These are phyloP conservation scores for Drosophila neonasuta DNA, from an alignment of 2,888 invertebrate species.

Conservation along the genomic window DNA sequence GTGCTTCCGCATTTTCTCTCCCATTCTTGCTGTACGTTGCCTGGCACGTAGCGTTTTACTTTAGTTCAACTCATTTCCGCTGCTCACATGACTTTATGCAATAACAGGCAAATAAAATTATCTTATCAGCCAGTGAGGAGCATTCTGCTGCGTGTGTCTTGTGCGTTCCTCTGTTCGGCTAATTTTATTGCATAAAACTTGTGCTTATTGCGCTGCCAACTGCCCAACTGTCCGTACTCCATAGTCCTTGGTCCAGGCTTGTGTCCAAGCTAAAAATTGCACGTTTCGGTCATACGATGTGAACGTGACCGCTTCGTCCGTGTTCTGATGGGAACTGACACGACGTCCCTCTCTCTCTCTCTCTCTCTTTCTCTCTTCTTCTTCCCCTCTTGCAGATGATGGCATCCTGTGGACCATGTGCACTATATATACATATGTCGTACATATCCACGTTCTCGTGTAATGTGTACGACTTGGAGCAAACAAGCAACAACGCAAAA, in stretches of 20 bases:
- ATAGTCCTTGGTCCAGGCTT: constrained; percentile 19
- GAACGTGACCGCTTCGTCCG: constrained; percentile 73
- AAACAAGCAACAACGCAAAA: constrained; percentile 50
- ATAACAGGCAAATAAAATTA: constrained; percentile 78
- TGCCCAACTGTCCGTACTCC: constrained; percentile 31
- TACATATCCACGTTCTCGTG: constrained; percentile 57
- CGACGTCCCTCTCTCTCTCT: constrained; percentile 1
- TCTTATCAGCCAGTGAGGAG: constrained; percentile 70
- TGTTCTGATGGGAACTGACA: constrained; percentile 47
- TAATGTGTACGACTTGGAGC: constrained; percentile 64
- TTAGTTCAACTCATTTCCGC: constrained; percentile 75
- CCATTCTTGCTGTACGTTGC: neutral
- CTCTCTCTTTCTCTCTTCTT: neutral
- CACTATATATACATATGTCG: constrained; percentile 6
- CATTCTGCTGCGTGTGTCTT: constrained; percentile 54
- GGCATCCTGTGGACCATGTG: constrained; percentile 47
- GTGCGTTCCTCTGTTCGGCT: constrained; percentile 43
- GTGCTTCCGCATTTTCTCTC: neutral
- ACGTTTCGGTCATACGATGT: constrained; percentile 73
- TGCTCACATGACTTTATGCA: constrained; percentile 78
- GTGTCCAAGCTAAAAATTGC: constrained; percentile 62
- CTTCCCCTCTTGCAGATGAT: constrained; percentile 2
- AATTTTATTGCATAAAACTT: constrained; percentile 76
- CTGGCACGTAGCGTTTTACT: constrained; percentile 73
- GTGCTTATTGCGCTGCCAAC: constrained; percentile 67